Evolutionary conservation across 1,140 invertebrate genomes (phyloP).

Genomic region (Drosophila repleta): DNA sequence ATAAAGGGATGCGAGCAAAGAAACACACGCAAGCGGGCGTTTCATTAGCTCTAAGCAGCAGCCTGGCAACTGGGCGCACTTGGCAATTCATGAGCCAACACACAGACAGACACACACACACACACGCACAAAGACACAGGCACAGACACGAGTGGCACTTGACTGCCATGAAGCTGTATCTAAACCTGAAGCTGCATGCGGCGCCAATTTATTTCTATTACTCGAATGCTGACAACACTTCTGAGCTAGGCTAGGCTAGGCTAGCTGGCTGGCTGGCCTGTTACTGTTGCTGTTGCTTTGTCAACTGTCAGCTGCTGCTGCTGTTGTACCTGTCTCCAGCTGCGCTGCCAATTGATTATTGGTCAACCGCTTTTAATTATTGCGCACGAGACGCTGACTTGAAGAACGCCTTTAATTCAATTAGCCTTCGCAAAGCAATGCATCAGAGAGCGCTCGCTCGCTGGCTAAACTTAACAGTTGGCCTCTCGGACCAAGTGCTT

Average conservation of each 20-base stretch:
- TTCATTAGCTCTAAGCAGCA: slow-evolving; percentile 74
- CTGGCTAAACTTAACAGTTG: not conserved
- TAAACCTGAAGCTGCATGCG: slow-evolving; percentile 58
- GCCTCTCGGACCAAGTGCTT: not conserved
- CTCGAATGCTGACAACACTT: slow-evolving; percentile 25
- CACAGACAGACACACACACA: not conserved
- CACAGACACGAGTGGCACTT: slow-evolving; percentile 62
- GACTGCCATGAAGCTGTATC: slow-evolving; percentile 48
- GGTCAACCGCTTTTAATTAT: slow-evolving; percentile 77
- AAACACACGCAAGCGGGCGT: slow-evolving; percentile 35
- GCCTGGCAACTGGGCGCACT: slow-evolving; percentile 67
- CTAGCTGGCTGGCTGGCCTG: not conserved
- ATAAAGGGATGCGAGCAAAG: slow-evolving; percentile 12
- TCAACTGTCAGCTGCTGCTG: not conserved
- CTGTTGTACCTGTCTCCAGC: slow-evolving; percentile 60
- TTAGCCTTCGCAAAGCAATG: slow-evolving; percentile 65
- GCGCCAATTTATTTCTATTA: slow-evolving; percentile 76
- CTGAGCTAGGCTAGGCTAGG: not conserved
- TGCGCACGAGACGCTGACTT: slow-evolving; percentile 16
- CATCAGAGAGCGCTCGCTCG: slow-evolving; percentile 38
- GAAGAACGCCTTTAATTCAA: slow-evolving; percentile 62
- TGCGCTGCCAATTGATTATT: slow-evolving; percentile 72
- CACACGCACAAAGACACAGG: not conserved
- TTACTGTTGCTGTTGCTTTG: too few relatives aligned
- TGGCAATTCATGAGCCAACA: slow-evolving; percentile 69